Evolutionary conservation across 2,888 invertebrate species (phyloP).

Genomic region (Lasioglossum lativentre): DNA sequence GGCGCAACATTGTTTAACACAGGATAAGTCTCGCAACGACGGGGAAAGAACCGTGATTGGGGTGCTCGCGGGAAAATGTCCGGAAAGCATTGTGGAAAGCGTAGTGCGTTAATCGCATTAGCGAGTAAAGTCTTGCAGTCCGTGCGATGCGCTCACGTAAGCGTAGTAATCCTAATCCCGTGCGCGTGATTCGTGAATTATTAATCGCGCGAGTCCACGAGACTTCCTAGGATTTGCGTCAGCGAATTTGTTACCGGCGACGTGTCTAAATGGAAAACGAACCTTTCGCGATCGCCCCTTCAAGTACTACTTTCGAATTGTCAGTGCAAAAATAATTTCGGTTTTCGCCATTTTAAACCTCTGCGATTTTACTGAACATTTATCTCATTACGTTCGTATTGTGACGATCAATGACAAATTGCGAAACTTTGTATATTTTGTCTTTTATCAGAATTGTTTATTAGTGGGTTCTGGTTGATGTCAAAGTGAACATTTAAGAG

Average conservation of each 20-base stretch:
- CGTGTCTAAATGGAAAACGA: conserved; percentile 24
- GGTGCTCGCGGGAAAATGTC: conserved; percentile 11
- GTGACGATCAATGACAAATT: too few relatives aligned
- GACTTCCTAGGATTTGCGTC: conserved; percentile 51
- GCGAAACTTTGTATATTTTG: too few relatives aligned
- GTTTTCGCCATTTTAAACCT: too few relatives aligned
- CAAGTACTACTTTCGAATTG: conserved; percentile 12
- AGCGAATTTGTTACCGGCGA: conserved; percentile 38
- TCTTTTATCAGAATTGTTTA: too few relatives aligned
- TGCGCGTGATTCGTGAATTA: conserved; percentile 65
- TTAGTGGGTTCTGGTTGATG: too few relatives aligned
- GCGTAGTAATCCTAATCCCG: conserved; percentile 57
- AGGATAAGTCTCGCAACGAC: neutral
- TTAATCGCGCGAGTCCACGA: conserved; percentile 54
- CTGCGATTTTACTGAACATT: too few relatives aligned
- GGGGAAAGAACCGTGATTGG: neutral
- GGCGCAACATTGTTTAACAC: neutral
- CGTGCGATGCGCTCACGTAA: conserved; percentile 52
- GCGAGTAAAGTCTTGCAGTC: conserved; percentile 32
- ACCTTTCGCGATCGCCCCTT: conserved; percentile 18
- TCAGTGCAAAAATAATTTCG: neutral
- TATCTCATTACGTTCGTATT: neutral
- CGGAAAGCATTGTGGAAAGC: conserved; percentile 35
- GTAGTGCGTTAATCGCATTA: conserved; percentile 54
- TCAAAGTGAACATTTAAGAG: too few relatives aligned